phyloP scores from a whole-genome alignment of 2,888 invertebrate species.

The Nephrotoma guestfalica region DNA sequence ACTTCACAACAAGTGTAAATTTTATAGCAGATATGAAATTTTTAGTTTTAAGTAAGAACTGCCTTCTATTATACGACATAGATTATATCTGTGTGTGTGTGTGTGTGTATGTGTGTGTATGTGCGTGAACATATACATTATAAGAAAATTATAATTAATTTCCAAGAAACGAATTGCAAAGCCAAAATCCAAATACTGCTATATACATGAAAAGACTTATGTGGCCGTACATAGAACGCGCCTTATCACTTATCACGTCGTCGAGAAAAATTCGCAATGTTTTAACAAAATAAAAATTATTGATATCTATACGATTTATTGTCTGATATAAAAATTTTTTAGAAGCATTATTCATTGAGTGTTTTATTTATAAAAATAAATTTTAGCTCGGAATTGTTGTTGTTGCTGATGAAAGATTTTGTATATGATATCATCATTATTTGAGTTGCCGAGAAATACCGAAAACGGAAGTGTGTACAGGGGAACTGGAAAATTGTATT shows the following conservation, averaged over 20 bases:
- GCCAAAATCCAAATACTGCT: not conserved
- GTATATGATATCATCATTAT: not conserved
- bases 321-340: not conserved
- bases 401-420: not conserved
- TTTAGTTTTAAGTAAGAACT: not conserved
- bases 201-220: not conserved
- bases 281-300: not conserved
- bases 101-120: not conserved
- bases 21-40: not conserved
- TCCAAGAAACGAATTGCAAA: not conserved
- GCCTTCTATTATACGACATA: not conserved
- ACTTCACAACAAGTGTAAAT: not conserved
- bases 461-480: not conserved
- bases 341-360: not conserved
- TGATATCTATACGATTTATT: not conserved
- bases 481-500: not conserved
- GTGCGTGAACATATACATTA: not conserved
- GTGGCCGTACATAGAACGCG: not conserved
- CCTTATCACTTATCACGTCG: not conserved
- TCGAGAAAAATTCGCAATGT: not conserved
- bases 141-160: not conserved
- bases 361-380: not conserved
- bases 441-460: not conserved
- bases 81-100: not conserved
- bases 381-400: not conserved